Percentiles rank a stretch among this genome's conserved stretches.
These are phyloP conservation scores for Trachelus tabidus DNA, from an alignment of 2,888 invertebrate species.

Conservation along the genomic window DNA sequence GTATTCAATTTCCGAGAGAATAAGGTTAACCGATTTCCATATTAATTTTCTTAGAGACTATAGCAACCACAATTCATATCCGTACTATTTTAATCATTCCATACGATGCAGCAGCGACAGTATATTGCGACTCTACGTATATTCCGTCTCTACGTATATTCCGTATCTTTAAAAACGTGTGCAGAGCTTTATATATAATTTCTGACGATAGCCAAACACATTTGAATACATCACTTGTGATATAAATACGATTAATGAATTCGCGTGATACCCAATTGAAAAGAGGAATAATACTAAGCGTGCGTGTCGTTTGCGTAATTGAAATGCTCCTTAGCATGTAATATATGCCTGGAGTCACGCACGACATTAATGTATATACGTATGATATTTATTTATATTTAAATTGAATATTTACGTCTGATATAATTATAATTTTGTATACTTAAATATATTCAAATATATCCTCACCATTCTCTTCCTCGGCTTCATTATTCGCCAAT, in stretches of 20 bases:
- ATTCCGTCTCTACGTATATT: background rate
- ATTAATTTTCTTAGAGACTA: background rate
- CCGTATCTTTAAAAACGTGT: background rate
- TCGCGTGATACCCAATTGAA: background rate
- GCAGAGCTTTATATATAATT: background rate
- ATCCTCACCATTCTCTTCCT: slow-evolving; percentile 34
- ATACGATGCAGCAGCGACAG: background rate
- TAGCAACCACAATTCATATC: background rate
- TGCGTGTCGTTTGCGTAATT: background rate
- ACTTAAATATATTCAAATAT: background rate
- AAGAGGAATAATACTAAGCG: background rate
- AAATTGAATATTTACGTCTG: background rate
- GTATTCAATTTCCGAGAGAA: background rate
- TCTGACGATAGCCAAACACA: background rate
- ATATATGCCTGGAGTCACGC: background rate
- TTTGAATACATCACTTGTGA: background rate
- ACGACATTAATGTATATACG: background rate
- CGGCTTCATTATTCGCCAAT: slow-evolving; percentile 57
- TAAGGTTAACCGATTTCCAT: background rate
- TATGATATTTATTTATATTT: background rate
- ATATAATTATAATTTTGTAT: background rate
- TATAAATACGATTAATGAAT: background rate
- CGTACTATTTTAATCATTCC: background rate
- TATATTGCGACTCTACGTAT: background rate
- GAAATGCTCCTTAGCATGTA: background rate